Percentiles rank a stretch among this genome's conserved stretches.
phyloP scores from a whole-genome alignment of 1,140 invertebrate genomes.

The Papilio machaon region DNA sequence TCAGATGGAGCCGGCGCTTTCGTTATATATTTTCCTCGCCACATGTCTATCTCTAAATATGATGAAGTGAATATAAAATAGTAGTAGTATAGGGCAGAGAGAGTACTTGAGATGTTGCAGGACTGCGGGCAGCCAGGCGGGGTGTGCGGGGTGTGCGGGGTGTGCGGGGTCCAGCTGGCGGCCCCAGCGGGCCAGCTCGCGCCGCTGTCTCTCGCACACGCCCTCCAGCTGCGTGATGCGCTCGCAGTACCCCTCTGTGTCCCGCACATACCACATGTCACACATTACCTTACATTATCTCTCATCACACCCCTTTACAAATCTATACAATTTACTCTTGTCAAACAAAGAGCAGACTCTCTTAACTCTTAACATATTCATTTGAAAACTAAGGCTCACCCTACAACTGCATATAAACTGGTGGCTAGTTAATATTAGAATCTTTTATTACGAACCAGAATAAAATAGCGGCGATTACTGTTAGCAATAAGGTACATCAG shows the following conservation, averaged over 20 bases:
- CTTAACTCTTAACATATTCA: too few species aligned
- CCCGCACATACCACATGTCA: not conserved
- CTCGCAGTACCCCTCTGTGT: constrained; percentile 66
- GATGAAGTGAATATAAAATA: not conserved
- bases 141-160: constrained; percentile 45
- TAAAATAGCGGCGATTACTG: too few species aligned
- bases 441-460: too few species aligned
- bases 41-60: too few species aligned
- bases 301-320: not conserved
- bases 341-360: too few species aligned
- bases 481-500: not conserved
- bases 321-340: too few species aligned
- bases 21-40: too few species aligned
- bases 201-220: constrained; percentile 62
- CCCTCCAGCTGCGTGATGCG: constrained; percentile 68
- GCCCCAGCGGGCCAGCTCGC: constrained; percentile 65
- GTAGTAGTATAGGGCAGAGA: constrained; percentile 24
- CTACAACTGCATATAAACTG: too few species aligned
- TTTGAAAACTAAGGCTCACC: too few species aligned
- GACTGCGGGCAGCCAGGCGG: constrained; percentile 65
- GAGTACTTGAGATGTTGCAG: constrained; percentile 66
- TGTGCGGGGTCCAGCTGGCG: constrained; percentile 51
- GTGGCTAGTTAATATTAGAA: too few species aligned
- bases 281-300: not conserved
- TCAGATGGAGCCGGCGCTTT: too few species aligned